Evolutionary conservation across 2,113 vertebrate genomes (phyloP), one percentile per base, ranked within the genome.

Genomic region (Xyliphius kryptos): DNA sequence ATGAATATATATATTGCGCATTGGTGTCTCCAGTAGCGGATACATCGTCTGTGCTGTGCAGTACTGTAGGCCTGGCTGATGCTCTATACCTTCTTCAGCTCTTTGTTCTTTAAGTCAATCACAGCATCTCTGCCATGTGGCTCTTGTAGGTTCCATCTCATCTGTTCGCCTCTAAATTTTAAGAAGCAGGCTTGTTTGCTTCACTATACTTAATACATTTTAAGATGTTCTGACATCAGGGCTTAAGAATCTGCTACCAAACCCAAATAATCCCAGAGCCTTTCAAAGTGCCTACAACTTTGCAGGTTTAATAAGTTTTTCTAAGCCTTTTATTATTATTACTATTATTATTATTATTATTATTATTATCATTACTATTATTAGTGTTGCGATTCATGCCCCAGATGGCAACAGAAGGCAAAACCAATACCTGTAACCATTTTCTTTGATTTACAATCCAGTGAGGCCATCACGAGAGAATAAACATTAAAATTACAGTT

Each of bases 281-380:
- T 71, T 73, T 63, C 75, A 69, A 79, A 79, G 77, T 79, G 77
- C 77, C 77, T 79, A 76, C 68, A 57, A 74, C 66, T 70, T 66
- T 73, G 56, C 44, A 14, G 61, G 53, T 65, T 65, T 57, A 12
- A 61, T 26, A 65, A 51, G 0, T 46, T 41, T 59, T 52, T 52
- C 63, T 44, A 12, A 46, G 66, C 37, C 37, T 68, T 61, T 15
- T 15, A 36, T 46, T 61, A 13, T 63, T 47, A 41, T 54, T 40
- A 38, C 51, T 58, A 15, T 67, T 51, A 48, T 61, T 46, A 38
- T 68, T 58, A 59, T 56, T 37, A 60, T 41, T 55, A 66, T 68
- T 47, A 48, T 41, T 71, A 56, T 16, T 57, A 50, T 63, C 20
- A 56, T 47, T 67, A 6, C 32, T 47, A 53, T 50, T 63, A 40